A percentile compares a stretch with the other conserved stretches of the same genome.
These are phyloP conservation scores for Byasa hedistus DNA, from an alignment of 2,888 invertebrate species.

Conservation along the genomic window DNA sequence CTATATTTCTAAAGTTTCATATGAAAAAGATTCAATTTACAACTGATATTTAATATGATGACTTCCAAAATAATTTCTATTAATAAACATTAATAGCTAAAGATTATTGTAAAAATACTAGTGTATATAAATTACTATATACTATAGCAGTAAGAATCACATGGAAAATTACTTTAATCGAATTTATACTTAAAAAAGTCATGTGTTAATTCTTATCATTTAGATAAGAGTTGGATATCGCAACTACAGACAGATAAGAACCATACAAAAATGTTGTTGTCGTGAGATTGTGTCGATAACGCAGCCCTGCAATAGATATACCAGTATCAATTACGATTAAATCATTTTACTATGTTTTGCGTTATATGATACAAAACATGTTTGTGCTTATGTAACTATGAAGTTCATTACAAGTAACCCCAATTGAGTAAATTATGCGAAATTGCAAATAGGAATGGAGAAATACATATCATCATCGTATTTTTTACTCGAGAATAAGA, in stretches of 20 bases:
- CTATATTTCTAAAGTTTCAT: no score
- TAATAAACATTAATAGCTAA: not conserved
- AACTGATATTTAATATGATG: no score
- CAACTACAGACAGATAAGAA: conserved; percentile 20
- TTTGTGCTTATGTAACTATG: not conserved
- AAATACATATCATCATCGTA: no score
- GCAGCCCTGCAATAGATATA: conserved; percentile 1
- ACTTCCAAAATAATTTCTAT: not conserved
- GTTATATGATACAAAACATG: not conserved
- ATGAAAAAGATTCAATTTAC: no score
- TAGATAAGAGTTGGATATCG: conserved; percentile 14
- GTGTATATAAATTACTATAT: not conserved
- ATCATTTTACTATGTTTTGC: conserved; percentile 1
- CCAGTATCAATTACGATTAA: conserved; percentile 8
- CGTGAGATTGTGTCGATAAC: conserved; percentile 14
- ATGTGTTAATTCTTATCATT: conserved; percentile 14
- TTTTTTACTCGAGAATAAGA: not conserved
- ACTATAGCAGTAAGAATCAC: not conserved
- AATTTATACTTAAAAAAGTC: conserved; percentile 3
- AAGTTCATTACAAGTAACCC: no score
- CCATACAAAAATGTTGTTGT: conserved; percentile 10
- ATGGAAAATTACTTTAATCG: conserved; percentile 21
- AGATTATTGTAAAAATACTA: not conserved
- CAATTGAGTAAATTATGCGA: no score
- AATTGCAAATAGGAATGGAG: no score